These are phyloP conservation scores for Samia ricini DNA, from an alignment of 1,140 invertebrate genomes.

Conservation along the genomic window DNA sequence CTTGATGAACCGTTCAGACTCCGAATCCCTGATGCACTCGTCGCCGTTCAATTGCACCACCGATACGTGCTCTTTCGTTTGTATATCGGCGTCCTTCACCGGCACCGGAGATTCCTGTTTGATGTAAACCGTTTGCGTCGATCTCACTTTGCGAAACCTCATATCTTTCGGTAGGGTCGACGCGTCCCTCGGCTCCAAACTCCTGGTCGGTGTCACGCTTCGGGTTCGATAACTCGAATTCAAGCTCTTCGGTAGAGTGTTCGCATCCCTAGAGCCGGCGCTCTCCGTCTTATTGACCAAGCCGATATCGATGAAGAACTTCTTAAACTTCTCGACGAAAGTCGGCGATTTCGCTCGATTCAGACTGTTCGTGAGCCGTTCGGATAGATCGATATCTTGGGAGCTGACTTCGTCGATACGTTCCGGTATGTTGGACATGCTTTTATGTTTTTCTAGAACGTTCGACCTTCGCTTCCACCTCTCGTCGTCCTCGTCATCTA, in stretches of 20 bases:
- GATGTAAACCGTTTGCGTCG: conserved; percentile 66
- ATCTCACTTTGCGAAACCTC: conserved; percentile 63
- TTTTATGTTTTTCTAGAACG: conserved; percentile 61
- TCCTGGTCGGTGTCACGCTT: conserved; percentile 40
- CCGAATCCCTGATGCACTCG: conserved; percentile 49
- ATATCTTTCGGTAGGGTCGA: conserved; percentile 70
- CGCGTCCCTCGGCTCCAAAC: conserved; percentile 44
- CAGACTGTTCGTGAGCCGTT: conserved; percentile 54
- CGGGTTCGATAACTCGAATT: conserved; percentile 55
- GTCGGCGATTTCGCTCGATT: conserved; percentile 67
- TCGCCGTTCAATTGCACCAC: conserved; percentile 64
- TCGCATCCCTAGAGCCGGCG: conserved; percentile 27
- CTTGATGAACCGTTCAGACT: conserved; percentile 46
- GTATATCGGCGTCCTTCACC: conserved; percentile 26
- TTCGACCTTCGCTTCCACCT: conserved; percentile 41
- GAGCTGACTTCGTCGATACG: conserved; percentile 57
- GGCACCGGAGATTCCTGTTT: conserved; percentile 55
- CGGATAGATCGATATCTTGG: conserved; percentile 45
- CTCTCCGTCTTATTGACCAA: conserved; percentile 50
- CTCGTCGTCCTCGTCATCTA: conserved; percentile 65
- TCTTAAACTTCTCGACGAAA: conserved; percentile 69
- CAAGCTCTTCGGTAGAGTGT: conserved; percentile 57
- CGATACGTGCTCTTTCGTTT: conserved; percentile 54
- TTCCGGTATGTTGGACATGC: conserved; percentile 67
- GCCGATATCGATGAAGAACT: conserved; percentile 67